A percentile compares a stretch with the other conserved stretches of the same genome.
Conservation (phyloP, 2,797 vertebrate species). For the Neopelma chrysocephalum region DNA sequence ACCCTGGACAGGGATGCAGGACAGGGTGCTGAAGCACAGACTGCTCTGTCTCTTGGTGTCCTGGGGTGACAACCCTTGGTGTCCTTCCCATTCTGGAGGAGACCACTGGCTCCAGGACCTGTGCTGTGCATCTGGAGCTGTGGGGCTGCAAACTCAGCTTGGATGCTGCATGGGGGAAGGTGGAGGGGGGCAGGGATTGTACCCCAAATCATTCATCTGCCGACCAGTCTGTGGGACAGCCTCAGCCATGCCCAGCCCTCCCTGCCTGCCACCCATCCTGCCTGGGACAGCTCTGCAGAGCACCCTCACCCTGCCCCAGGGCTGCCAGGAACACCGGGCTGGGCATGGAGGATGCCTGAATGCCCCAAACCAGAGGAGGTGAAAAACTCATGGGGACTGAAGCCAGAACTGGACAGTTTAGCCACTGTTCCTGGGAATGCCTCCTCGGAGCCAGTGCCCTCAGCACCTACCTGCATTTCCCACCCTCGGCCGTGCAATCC, state of each 20-base stretch:
- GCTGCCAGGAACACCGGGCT: rapidly evolving
- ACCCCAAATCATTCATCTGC: neutral
- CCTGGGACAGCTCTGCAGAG: neutral
- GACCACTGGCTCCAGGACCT: neutral
- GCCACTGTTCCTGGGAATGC: neutral
- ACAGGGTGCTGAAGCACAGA: neutral
- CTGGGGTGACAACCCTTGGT: neutral
- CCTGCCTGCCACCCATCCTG: neutral
- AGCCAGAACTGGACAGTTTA: neutral
- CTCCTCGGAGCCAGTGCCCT: neutral
- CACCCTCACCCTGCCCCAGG: neutral
- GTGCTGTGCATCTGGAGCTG: neutral
- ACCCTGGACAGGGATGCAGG: neutral
- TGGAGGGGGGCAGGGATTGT: neutral
- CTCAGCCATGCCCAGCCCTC: neutral
- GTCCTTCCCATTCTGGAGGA: neutral
- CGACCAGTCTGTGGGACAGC: neutral
- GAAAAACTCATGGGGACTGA: neutral
- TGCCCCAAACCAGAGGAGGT: neutral
- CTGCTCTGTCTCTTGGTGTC: neutral
- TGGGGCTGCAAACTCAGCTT: neutral
- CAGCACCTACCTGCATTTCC: neutral
- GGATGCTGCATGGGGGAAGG: neutral
- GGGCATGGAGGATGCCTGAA: rapidly evolving
- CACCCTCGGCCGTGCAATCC: neutral